Percentiles rank a stretch among this genome's conserved stretches.
phyloP scores from a whole-genome alignment of 1,140 invertebrate species.

The Hycleus phaleratus region DNA sequence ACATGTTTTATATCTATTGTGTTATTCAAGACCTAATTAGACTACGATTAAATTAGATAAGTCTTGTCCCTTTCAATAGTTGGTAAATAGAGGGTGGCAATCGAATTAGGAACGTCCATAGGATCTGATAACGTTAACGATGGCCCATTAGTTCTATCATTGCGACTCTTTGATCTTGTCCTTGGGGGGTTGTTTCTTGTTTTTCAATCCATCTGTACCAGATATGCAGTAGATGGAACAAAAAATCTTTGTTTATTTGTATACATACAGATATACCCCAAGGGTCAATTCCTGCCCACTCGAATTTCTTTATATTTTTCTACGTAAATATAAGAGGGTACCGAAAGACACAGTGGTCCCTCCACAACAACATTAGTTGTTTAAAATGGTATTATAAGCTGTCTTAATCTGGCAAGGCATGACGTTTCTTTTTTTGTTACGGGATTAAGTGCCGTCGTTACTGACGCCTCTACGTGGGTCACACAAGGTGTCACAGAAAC shows the following conservation, averaged over 20 bases:
- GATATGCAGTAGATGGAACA: not conserved
- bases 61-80: slow-evolving; percentile 21
- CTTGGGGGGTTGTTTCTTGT: not conserved
- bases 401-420: slow-evolving; percentile 25
- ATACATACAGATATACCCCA: not conserved
- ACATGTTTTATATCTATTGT: no score
- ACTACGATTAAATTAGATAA: not conserved
- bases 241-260: not conserved
- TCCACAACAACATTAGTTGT: slow-evolving; percentile 17
- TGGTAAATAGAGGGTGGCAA: slow-evolving; percentile 34
- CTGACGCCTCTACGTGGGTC: slow-evolving; percentile 18
- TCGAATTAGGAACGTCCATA: slow-evolving; percentile 26
- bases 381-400: slow-evolving; percentile 27
- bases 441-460: slow-evolving; percentile 17
- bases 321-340: no score
- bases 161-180: not conserved
- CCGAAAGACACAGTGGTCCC: slow-evolving; percentile 9
- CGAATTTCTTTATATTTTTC: not conserved
- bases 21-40: not conserved
- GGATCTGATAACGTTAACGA: slow-evolving; percentile 36
- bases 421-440: slow-evolving; percentile 21
- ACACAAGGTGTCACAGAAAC: slow-evolving; percentile 19
- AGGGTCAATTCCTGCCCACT: not conserved
- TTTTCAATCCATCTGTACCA: not conserved
- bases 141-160: slow-evolving; percentile 33